A percentile compares a stretch with the other conserved stretches of the same genome.
These are phyloP conservation scores for Dissostichus mawsoni DNA, from an alignment of 2,113 vertebrate genomes.

Conservation along the genomic window DNA sequence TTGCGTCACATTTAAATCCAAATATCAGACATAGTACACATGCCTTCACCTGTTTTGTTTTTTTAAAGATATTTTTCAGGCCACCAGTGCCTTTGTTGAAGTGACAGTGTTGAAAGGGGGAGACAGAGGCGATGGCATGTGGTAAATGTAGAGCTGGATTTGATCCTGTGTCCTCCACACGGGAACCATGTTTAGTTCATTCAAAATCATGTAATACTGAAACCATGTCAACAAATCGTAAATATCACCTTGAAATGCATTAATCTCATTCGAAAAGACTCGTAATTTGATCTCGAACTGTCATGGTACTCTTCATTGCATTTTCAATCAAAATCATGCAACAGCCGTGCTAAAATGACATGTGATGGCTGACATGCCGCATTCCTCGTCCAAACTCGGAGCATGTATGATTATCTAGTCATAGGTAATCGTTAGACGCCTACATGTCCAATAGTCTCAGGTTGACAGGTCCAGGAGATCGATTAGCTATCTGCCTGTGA, in stretches of 20 bases:
- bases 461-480: constrained; percentile 47
- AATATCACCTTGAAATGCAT: not conserved
- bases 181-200: not conserved
- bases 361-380: not conserved
- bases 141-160: too few relatives aligned
- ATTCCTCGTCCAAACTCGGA: not conserved
- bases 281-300: not conserved
- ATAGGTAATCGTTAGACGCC: constrained; percentile 29
- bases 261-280: not conserved
- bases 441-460: constrained; percentile 4
- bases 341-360: constrained; percentile 15
- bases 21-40: not conserved
- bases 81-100: too few relatives aligned
- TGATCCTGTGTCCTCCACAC: too few relatives aligned
- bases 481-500: constrained; percentile 51
- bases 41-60: not conserved
- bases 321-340: constrained; percentile 19
- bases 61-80: too few relatives aligned
- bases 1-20: constrained; percentile 11
- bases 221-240: not conserved
- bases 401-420: constrained; percentile 36
- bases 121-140: too few relatives aligned
- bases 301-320: constrained; percentile 1
- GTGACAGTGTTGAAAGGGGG: too few relatives aligned
- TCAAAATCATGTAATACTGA: not conserved